Evolutionary conservation across 2,113 vertebrate genomes (phyloP).

Genomic region (Lota lota): DNA sequence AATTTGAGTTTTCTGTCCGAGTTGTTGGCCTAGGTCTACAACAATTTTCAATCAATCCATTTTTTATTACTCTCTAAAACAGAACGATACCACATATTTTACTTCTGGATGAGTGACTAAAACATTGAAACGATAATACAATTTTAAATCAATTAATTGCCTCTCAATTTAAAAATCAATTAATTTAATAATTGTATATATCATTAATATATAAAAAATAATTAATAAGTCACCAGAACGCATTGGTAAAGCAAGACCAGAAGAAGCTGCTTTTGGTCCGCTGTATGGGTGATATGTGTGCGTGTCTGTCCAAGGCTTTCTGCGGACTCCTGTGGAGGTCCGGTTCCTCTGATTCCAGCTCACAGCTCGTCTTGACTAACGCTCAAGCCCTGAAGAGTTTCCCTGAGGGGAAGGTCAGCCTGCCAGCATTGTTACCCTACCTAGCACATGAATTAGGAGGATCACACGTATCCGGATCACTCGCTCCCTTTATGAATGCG

Average conservation of each 20-base stretch:
- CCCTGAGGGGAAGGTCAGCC: constrained; percentile 34
- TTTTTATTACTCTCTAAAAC: too few species aligned
- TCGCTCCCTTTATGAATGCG: constrained; percentile 47
- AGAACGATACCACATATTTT: too few species aligned
- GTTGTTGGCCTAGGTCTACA: too few species aligned
- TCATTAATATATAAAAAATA: too few species aligned
- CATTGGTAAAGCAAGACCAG: constrained; percentile 17
- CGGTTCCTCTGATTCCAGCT: constrained; percentile 54
- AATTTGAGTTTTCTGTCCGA: too few species aligned
- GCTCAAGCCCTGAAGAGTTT: constrained; percentile 56
- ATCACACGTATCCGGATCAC: constrained; percentile 61
- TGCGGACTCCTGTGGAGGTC: constrained; percentile 67
- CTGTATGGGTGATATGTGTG: constrained; percentile 31
- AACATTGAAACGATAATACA: too few species aligned
- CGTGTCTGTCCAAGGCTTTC: constrained; percentile 37
- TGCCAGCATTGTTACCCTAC: background rate
- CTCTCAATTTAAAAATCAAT: too few species aligned
- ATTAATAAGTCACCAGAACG: background rate
- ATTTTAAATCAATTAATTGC: too few species aligned
- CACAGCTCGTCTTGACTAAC: constrained; percentile 58
- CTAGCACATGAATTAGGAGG: background rate
- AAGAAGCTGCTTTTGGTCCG: constrained; percentile 8
- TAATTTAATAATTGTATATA: too few species aligned
- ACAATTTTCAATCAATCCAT: too few species aligned
- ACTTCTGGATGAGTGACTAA: too few species aligned